Evolutionary conservation across 2,888 invertebrate species (phyloP).

Genomic region (Eurytoma adleriae): DNA sequence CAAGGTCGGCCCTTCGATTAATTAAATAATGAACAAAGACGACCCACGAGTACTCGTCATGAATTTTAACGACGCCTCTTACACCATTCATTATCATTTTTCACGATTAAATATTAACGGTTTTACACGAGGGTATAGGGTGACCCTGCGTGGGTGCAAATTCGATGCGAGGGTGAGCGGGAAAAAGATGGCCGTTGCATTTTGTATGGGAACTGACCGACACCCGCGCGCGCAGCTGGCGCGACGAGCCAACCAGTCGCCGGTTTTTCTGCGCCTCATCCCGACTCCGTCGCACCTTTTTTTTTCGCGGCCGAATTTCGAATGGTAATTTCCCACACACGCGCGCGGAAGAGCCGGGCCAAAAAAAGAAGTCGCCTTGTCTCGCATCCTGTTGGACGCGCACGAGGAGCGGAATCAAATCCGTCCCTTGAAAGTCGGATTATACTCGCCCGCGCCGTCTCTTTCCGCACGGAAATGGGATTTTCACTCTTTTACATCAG

Average conservation of each 20-base stretch:
- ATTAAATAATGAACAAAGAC: background rate
- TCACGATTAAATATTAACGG: conserved; percentile 11
- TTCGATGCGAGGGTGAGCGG: conserved; percentile 8
- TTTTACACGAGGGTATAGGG: background rate
- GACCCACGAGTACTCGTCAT: too few relatives aligned
- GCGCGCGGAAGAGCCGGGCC: background rate
- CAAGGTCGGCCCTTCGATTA: too few relatives aligned
- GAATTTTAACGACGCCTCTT: background rate
- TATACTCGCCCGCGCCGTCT: background rate
- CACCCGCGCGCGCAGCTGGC: conserved; percentile 18
- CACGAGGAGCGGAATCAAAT: conserved; percentile 14
- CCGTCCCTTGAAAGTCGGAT: conserved; percentile 23
- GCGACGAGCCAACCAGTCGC: background rate
- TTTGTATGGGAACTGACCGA: conserved; percentile 37
- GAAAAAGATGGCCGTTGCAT: conserved; percentile 29
- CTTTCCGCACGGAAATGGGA: background rate
- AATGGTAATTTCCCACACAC: conserved; percentile 19
- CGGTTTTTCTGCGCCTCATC: conserved; percentile 20
- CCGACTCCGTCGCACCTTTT: background rate
- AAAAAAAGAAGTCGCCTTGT: conserved; percentile 28
- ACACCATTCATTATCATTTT: conserved; percentile 1
- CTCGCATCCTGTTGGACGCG: background rate
- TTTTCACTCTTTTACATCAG: background rate
- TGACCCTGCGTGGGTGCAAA: conserved; percentile 14
- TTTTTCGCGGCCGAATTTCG: conserved; percentile 32